These are phyloP conservation scores for Leptoclinus maculatus DNA, from an alignment of 2,797 vertebrate genomes.

Conservation along the genomic window DNA sequence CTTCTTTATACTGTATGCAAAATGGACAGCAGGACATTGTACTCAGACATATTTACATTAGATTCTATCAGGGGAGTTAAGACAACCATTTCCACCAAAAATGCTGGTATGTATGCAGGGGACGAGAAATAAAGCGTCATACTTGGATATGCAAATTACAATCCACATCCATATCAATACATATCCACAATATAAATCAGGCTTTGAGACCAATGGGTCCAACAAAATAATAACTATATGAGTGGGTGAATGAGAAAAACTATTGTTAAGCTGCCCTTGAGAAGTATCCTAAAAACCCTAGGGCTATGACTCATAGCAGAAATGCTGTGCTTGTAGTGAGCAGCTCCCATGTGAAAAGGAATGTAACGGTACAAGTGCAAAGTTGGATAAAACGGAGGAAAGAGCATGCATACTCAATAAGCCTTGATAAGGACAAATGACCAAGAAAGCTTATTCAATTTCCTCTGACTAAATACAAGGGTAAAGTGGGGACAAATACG, in stretches of 20 bases:
- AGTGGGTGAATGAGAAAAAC: constrained; percentile 1
- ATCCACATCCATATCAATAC: not conserved
- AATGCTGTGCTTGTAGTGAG: constrained; percentile 8
- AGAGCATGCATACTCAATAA: constrained; percentile 24
- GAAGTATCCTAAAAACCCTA: not conserved
- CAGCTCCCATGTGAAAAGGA: constrained; percentile 7
- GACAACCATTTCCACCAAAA: not conserved
- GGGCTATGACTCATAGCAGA: not conserved
- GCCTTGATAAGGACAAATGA: constrained; percentile 29
- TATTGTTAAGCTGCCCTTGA: not conserved
- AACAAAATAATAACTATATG: not conserved
- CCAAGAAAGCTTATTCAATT: constrained; percentile 5
- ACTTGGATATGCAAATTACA: not conserved
- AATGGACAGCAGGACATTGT: not conserved
- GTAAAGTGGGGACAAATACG: constrained; percentile 1
- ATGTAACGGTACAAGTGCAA: constrained; percentile 9
- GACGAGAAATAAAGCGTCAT: not conserved
- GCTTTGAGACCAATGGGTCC: not conserved
- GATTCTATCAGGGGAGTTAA: not conserved
- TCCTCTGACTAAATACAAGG: constrained; percentile 11
- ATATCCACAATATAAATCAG: not conserved
- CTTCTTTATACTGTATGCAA: not conserved
- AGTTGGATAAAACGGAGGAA: constrained; percentile 16
- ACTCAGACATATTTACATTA: not conserved
- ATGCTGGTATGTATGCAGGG: too few species aligned